Base-by-base conservation (phyloP, 2,797 vertebrate genomes). In the Esox masquinongy region DNA sequence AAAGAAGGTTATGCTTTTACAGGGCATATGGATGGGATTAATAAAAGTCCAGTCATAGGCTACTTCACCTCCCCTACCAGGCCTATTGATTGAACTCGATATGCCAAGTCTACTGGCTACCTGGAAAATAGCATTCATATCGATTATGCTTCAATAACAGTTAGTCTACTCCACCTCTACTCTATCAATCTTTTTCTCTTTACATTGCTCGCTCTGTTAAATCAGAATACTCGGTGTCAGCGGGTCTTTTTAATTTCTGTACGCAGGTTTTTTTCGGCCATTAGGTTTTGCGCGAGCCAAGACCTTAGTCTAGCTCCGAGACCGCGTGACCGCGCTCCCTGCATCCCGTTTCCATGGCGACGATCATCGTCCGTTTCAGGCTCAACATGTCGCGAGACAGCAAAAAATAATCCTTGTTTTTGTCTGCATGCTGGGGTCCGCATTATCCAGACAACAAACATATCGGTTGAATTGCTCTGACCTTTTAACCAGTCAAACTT, bases 311-410 rank as follows among this genome's bases (percentile, higher is more conserved):
- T 74, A 74, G 68, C 68, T 29, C 76, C 79, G 81, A 80, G 82
- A 83, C 77, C 43, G 6, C 74, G 15, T 73, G 75, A 85, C 63
- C 26, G 77, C 75, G 39, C 78, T 78, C 81, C 80, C 85, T 88
- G 85, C 89, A 88, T 92, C 88, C 80, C 90, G 88, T 95, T 92
- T 89, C 91, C 88, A 95, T 94, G 89, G 87, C 92, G 93, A 94
- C 93, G 64, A 15, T 77, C 89, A 88, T 89, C 84, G 82, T 75
- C 86, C 2, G 51, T 61, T 61, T 24, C 75, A 75, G 78, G 36
- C 71, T 82, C 71, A 4, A 22, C 76, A 39, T 64, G 74, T 34
- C 7, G 50, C 47, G 74, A 19, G 80, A 78, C 82, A 24, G 5
- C 31, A 78, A 74, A 6, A 39, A 19, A 22, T 14, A 69, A n/a